Base-by-base conservation (phyloP, 35 echinoderm and acorn worm genomes). In the Apostichopus parvimensis region DNA sequence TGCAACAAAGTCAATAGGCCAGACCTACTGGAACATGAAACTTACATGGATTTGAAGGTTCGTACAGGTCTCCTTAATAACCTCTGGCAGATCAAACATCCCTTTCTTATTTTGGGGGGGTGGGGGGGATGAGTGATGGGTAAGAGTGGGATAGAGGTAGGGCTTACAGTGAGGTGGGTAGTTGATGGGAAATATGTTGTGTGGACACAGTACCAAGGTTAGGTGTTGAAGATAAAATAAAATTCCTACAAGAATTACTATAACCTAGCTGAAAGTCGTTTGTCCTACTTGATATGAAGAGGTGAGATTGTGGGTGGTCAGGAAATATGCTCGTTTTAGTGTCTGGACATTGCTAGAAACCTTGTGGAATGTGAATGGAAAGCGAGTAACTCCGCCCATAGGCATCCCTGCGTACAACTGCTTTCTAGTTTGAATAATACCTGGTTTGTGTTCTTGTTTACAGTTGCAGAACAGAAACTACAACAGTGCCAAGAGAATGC, bases 41-140 rank as follows among this genome's bases (percentile, higher is more conserved):
- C 24, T 53, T 98, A 95, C 87, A 78, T 89, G 20, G 90, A 98
- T 15, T 70, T 90, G 5, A 98, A 98, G 87, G 96, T 98, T 18
- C 3, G 13, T 18, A 22, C 14, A 5, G 71, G n/a, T 18, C 20
- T n/a, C 2, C 6, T 75, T 61, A 61, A 12, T 61, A 9, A 61
- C 7, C 58, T 61, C 58, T 61, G 8, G 3, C 12, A 61, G 12
- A 9, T 22, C 71, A 75, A 68, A 68, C 64, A 68, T 6, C 9
- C 64, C 11, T 5, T 17, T 80, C 4, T 17, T 80, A 80, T 4
- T 28, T 28, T 10, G 21, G 52, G 52, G 13, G 22, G 78, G 21
- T 45, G 22, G 10, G 1, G 79, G 79, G 13, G 12, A 82, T n/a
- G 28, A 54, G 28, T 1, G 18, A 57, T 13, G 79, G 55, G 8